These are phyloP conservation scores for Tolypeutes matacus DNA, from an alignment of 2,797 vertebrate species.

Conservation along the genomic window DNA sequence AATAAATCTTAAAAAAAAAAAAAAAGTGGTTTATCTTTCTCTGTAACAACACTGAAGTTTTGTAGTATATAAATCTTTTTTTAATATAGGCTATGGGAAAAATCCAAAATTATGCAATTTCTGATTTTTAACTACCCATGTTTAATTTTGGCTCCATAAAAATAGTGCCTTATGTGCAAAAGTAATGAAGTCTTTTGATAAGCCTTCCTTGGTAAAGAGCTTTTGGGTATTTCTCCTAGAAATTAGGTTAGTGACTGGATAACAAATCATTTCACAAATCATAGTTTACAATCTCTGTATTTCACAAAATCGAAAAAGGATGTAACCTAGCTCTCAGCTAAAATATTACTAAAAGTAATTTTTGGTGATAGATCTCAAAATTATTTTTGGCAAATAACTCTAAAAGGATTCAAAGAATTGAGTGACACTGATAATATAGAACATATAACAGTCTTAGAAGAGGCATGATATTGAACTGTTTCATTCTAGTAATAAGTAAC, in stretches of 20 bases:
- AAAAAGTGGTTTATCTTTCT: not conserved
- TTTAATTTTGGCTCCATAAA: slow-evolving; percentile 53
- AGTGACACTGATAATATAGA: not conserved
- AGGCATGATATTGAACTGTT: not conserved
- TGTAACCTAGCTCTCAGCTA: not conserved
- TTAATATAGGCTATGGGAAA: not conserved
- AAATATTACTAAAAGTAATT: slow-evolving; percentile 10
- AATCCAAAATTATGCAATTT: not conserved
- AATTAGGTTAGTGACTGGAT: not conserved
- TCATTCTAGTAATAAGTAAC: not conserved
- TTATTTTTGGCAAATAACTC: not conserved
- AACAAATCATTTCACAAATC: not conserved
- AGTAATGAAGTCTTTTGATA: not conserved
- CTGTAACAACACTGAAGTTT: not conserved
- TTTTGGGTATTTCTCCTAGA: not conserved
- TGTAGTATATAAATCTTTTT: not conserved
- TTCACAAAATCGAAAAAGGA: not conserved
- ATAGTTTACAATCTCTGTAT: not conserved
- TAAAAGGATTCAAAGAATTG: slow-evolving; percentile 25
- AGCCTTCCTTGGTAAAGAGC: not conserved
- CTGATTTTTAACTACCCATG: slow-evolving; percentile 39
- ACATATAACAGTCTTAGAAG: not conserved
- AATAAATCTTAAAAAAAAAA: no score
- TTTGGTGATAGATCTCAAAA: not conserved
- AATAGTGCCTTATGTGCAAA: not conserved